phyloP scores from a whole-genome alignment of 2,113 vertebrate genomes.

The Glareola pratincola region DNA sequence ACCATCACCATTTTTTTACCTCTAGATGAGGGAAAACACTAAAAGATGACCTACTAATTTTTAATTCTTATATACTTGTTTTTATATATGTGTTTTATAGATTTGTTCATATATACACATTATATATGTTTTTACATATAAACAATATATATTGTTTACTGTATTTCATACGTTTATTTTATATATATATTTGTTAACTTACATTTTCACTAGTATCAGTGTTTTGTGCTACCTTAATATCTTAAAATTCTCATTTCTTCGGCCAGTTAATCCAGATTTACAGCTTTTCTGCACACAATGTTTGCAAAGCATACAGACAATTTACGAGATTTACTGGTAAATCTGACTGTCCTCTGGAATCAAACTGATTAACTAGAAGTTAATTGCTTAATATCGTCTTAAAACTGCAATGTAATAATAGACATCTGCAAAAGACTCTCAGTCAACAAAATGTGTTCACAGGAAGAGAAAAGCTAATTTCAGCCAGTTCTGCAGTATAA shows the following conservation, averaged over 20 bases:
- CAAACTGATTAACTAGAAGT: not conserved
- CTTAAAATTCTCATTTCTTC: not conserved
- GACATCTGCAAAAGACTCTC: not conserved
- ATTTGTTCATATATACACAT: not conserved
- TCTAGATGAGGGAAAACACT: not conserved
- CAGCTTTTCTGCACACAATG: not conserved
- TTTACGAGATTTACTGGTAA: not conserved
- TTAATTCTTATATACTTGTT: not conserved
- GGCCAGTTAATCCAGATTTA: not conserved
- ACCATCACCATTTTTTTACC: not conserved
- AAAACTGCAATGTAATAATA: not conserved
- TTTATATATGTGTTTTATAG: not conserved
- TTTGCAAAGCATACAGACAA: not conserved
- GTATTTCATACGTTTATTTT: not conserved
- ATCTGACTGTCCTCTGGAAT: not conserved
- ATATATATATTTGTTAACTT: not conserved
- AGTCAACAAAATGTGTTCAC: not conserved
- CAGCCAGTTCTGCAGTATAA: not conserved
- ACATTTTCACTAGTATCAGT: not conserved
- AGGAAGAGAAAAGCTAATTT: not conserved
- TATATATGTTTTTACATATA: not conserved
- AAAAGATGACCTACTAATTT: not conserved
- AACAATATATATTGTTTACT: not conserved
- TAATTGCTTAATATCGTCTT: not conserved
- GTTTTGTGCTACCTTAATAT: not conserved